phyloP scores from a whole-genome alignment of 1,140 invertebrate genomes.

The Elysia chlorotica region DNA sequence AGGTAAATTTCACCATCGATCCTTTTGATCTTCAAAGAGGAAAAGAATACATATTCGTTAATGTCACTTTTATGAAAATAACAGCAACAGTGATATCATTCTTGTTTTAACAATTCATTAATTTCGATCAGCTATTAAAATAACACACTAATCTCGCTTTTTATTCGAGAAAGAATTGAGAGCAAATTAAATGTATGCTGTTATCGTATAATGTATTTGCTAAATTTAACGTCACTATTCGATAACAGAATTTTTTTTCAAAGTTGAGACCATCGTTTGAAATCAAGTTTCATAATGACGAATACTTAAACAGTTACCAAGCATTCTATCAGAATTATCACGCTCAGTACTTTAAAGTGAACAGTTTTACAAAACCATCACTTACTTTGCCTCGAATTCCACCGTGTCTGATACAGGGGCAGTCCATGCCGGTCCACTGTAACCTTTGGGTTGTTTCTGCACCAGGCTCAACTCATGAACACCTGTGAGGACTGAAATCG shows the following conservation, averaged over 20 bases:
- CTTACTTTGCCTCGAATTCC: conserved; percentile 22
- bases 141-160: no score
- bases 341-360: background rate
- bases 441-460: background rate
- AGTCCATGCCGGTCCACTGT: no score
- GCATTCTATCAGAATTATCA: no score
- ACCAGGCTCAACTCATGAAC: background rate
- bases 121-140: no score
- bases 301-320: background rate
- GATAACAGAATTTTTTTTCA: background rate
- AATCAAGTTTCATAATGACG: background rate
- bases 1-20: conserved; percentile 22
- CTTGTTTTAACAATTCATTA: no score
- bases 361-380: background rate
- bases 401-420: conserved; percentile 8
- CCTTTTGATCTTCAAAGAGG: conserved; percentile 20
- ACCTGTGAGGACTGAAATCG: background rate
- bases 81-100: no score
- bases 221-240: background rate
- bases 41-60: no score
- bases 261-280: background rate
- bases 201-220: no score
- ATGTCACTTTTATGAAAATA: no score
- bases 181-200: no score
- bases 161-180: no score